Percentiles rank a stretch among this genome's conserved stretches.
Conservation (phyloP, 2,113 vertebrate genomes). For the Rallus limicola region DNA sequence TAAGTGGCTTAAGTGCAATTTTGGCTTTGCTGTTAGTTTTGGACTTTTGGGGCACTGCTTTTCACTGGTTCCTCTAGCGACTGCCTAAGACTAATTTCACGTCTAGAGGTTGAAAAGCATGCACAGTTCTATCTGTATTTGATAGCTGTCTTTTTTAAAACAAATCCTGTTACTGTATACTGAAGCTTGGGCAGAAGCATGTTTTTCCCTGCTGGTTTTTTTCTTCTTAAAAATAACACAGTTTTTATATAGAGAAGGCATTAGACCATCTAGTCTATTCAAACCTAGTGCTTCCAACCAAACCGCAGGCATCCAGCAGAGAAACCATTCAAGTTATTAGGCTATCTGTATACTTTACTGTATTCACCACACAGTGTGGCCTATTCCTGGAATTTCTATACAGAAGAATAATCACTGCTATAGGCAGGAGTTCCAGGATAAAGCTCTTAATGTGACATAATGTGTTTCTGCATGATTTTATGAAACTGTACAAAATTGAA, state of each 20-base stretch:
- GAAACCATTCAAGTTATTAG: not conserved
- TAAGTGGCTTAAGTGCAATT: not conserved
- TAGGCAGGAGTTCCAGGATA: not conserved
- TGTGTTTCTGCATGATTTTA: not conserved
- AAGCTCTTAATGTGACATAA: not conserved
- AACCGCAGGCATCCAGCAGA: not conserved
- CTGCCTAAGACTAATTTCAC: not conserved
- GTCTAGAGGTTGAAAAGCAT: not conserved
- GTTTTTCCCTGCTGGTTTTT: not conserved
- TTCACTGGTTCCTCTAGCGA: not conserved
- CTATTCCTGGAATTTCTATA: not conserved
- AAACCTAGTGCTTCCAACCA: not conserved
- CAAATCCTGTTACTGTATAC: not conserved
- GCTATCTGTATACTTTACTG: not conserved
- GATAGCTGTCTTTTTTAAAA: not conserved
- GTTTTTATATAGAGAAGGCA: not conserved
- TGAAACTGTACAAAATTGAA: not conserved
- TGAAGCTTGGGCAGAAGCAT: not conserved
- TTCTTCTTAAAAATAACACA: not conserved
- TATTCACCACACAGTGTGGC: not conserved
- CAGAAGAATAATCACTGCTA: not conserved
- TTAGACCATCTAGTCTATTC: not conserved
- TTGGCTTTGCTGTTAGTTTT: not conserved
- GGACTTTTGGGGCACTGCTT: not conserved
- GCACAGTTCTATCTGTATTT: not conserved